Evolutionary conservation across 2,113 vertebrate species (phyloP).

Genomic region (Corydoras sp.): DNA sequence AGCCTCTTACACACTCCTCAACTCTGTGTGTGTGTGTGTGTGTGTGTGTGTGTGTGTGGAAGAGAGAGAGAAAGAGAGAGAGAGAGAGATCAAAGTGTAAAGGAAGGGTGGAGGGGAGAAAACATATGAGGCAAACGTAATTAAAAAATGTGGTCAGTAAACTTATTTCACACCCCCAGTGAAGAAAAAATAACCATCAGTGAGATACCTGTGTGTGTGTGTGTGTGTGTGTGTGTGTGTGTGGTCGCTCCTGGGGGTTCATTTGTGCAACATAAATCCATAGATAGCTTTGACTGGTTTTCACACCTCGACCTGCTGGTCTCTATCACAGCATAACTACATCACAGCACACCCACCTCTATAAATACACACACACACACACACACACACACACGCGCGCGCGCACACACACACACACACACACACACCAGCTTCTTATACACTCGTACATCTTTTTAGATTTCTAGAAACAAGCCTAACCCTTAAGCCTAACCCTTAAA

Average conservation of each 20-base stretch:
- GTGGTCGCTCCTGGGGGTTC: constrained; percentile 52
- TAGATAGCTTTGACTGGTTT: constrained; percentile 63
- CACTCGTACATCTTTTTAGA: background rate
- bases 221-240: constrained; percentile 28
- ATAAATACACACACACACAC: constrained; percentile 7
- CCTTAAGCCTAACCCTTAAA: too few relatives aligned
- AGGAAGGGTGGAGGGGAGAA: background rate
- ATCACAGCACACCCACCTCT: background rate
- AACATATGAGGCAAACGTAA: background rate
- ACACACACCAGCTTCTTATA: background rate
- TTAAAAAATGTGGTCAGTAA: constrained; percentile 3
- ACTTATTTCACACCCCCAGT: constrained; percentile 9
- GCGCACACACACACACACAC: background rate
- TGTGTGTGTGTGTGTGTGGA: background rate
- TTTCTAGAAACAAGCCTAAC: background rate
- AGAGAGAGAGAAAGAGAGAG: background rate
- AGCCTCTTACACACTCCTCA: too few relatives aligned
- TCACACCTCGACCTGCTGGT: constrained; percentile 54
- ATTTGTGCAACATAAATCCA: constrained; percentile 63
- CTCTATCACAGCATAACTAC: constrained; percentile 41
- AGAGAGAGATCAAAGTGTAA: background rate
- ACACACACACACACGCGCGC: constrained; percentile 8
- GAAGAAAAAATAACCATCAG: background rate
- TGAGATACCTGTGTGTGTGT: constrained; percentile 29
- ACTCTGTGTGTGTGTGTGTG: background rate